Conservation (phyloP, 2,797 vertebrate genomes). For the Paguma larvata region DNA sequence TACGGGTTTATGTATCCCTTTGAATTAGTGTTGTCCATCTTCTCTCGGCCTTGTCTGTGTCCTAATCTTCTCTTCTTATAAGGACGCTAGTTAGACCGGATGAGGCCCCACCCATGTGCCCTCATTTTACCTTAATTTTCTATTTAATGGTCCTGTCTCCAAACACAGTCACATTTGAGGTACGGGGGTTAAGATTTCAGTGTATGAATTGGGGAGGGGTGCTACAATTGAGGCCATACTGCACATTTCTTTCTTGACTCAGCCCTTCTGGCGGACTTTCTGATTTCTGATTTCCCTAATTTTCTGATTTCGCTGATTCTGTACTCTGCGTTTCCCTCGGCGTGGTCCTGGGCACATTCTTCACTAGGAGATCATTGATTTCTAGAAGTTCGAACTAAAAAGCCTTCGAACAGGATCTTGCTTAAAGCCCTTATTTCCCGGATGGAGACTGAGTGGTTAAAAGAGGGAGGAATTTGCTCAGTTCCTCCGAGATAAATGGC, state of each 20-base stretch:
- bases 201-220: not conserved
- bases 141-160: not conserved
- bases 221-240: not conserved
- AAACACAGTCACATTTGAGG: not conserved
- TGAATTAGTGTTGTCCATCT: not conserved
- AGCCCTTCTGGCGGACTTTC: not conserved
- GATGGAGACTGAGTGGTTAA: not conserved
- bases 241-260: not conserved
- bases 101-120: not conserved
- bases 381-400: conserved; percentile 31
- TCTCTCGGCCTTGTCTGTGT: not conserved
- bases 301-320: not conserved
- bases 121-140: not conserved
- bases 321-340: not conserved
- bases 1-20: not conserved
- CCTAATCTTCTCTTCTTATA: not conserved
- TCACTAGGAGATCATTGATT: not conserved
- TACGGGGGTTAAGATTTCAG: not conserved
- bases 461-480: not conserved
- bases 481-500: not conserved
- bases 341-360: not conserved
- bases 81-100: not conserved
- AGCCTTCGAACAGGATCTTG: not conserved
- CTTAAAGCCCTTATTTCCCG: not conserved
- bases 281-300: not conserved